These are phyloP conservation scores for Echinarachnius parma DNA, from an alignment of 53 echinoderm and acorn worm genomes.

Conservation along the genomic window DNA sequence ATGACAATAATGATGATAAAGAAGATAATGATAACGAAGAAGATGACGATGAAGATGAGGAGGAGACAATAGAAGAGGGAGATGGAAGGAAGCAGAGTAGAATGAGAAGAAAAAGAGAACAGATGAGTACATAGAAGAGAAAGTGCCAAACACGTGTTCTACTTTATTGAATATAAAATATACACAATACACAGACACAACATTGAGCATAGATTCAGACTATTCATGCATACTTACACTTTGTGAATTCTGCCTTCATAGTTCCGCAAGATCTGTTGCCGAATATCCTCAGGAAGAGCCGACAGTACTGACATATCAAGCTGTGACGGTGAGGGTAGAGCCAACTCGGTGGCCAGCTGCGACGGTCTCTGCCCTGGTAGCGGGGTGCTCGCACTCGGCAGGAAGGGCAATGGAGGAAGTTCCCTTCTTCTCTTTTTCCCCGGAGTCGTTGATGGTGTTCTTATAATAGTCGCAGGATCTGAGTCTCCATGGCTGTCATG, in stretches of 20 bases:
- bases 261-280: slow-evolving; percentile 52
- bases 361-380: neutral
- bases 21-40: too few species aligned
- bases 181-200: too few species aligned
- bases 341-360: neutral
- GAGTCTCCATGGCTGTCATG: neutral
- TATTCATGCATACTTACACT: too few species aligned
- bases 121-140: too few species aligned
- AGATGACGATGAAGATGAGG: too few species aligned
- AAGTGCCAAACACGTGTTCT: too few species aligned
- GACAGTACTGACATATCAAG: slow-evolving; percentile 73
- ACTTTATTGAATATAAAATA: too few species aligned
- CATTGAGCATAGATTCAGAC: too few species aligned
- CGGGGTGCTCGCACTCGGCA: neutral
- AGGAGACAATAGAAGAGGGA: too few species aligned
- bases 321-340: slow-evolving; percentile 82
- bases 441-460: neutral
- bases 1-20: neutral
- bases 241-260: slow-evolving; percentile 29
- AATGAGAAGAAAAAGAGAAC: too few species aligned
- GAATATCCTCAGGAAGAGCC: slow-evolving; percentile 70
- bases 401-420: slow-evolving; percentile 27
- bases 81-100: too few species aligned
- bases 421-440: slow-evolving; percentile 28
- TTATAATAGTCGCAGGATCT: neutral